Evolutionary conservation across 2,797 vertebrate species (phyloP), one percentile per base, ranked within the genome.

Genomic region (Clarias laeviceps): DNA sequence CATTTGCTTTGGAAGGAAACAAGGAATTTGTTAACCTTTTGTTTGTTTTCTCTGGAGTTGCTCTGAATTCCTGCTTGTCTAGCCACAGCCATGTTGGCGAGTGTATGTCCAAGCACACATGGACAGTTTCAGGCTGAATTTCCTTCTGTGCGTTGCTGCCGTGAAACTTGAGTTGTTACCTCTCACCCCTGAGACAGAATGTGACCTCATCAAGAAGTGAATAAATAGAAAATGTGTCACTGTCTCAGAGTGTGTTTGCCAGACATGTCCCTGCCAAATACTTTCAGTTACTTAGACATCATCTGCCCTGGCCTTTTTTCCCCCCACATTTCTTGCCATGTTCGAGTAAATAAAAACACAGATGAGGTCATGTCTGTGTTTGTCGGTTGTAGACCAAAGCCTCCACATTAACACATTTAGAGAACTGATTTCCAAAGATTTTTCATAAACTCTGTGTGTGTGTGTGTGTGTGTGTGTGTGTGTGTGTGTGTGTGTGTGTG

Each of bases 171-270:
- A 17, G 15, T 18, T 80, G 14, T 80, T 50, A 4, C 5, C 18
- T 15, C 27, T 82, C 24, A 37, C 3, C 15, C 14, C 64, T 54
- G 40, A 81, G 18, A 62, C 34, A 56, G 27, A 9, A 56, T 56
- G 22, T 82, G 80, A 85, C 72, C 72, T 82, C 83, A 79, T 32
- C 62, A 69, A 76, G 62, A 83, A 79, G 84, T 56, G 69, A 74
- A 80, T 83, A 65, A 82, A 85, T 65, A 37, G 69, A 66, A 50
- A 11, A 20, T 27, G 12, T 79, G 80, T 80, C 83, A 27, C 27
- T 45, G 17, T 57, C 4, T 24, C 56, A 9, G 56, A 0, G 27
- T 8, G 32, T 69, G 29, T 84, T 65, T 65, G 32, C 24, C 64
- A 79, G 34, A 85, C 76, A 68, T 1, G n/a, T 80, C 76, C 56